phyloP scores from a whole-genome alignment of 2,113 vertebrate genomes.

The Arenaria interpres region DNA sequence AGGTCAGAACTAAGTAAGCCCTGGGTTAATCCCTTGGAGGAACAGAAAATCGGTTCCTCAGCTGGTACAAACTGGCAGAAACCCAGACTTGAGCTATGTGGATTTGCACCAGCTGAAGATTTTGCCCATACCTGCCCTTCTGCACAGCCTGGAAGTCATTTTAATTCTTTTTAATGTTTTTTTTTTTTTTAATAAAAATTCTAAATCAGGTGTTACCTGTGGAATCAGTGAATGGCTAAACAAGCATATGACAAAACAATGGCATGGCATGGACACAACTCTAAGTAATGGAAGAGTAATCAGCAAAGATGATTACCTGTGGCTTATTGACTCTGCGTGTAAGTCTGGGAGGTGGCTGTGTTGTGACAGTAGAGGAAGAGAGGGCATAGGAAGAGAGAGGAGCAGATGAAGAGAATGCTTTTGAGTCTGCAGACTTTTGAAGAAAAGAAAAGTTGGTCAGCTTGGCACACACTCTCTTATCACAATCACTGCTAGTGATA shows the following conservation, averaged over 20 bases:
- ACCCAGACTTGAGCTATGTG: background rate
- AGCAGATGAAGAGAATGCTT: conserved; percentile 65
- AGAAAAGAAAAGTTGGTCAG: conserved; percentile 68
- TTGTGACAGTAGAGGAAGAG: conserved; percentile 71
- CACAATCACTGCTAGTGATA: background rate
- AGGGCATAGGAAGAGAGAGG: conserved; percentile 66
- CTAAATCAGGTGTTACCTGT: background rate
- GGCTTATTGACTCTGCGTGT: conserved; percentile 66
- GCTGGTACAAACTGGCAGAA: background rate
- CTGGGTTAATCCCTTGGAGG: background rate
- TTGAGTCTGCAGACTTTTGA: conserved; percentile 70
- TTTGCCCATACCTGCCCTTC: background rate
- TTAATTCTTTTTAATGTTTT: background rate
- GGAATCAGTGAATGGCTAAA: background rate
- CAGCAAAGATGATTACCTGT: conserved; percentile 68
- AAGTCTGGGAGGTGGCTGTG: conserved; percentile 69
- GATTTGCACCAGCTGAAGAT: background rate
- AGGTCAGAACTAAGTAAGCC: background rate
- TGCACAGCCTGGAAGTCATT: background rate
- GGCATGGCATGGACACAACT: background rate
- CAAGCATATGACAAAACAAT: background rate
- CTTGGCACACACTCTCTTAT: conserved; percentile 1
- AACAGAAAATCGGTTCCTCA: background rate
- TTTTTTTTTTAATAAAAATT: background rate
- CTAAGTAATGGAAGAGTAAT: conserved; percentile 13